Conservation (phyloP, 2,797 vertebrate species). For the Phataginus tricuspis region DNA sequence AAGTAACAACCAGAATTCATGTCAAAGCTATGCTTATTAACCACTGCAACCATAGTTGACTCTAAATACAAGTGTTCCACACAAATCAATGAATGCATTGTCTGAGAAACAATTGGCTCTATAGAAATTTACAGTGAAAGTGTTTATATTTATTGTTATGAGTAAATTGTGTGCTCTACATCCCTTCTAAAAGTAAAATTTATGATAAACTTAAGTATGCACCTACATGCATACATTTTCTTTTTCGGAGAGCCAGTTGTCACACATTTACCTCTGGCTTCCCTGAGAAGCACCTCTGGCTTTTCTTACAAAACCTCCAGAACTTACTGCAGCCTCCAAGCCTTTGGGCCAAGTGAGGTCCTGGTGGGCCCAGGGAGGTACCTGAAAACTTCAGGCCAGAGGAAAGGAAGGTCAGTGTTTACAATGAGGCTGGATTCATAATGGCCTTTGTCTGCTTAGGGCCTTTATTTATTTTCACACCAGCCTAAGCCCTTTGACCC, state of each 20-base stretch:
- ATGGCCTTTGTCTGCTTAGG: conserved; percentile 71
- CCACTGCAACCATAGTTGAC: background rate
- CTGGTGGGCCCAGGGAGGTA: background rate
- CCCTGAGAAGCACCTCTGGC: background rate
- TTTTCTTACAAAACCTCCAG: background rate
- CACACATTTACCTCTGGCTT: background rate
- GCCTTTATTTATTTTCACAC: conserved; percentile 78
- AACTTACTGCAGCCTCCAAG: background rate
- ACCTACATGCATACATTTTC: background rate
- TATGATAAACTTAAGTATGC: background rate
- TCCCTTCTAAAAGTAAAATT: background rate
- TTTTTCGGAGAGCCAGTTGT: background rate
- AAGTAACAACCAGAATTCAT: background rate
- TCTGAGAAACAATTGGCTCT: background rate
- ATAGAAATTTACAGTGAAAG: background rate
- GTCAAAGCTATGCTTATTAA: background rate
- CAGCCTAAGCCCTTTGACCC: conserved; percentile 72
- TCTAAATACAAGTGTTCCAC: background rate
- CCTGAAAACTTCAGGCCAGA: conserved; percentile 12
- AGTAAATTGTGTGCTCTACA: background rate
- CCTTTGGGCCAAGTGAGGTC: conserved; percentile 53
- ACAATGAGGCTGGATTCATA: conserved; percentile 66
- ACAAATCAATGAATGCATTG: background rate
- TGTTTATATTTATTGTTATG: background rate
- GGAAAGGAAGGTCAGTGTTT: conserved; percentile 76